Evolutionary conservation across 2,888 invertebrate species (phyloP), one percentile per base, ranked within the genome.

Genomic region (Drosophila putrida): DNA sequence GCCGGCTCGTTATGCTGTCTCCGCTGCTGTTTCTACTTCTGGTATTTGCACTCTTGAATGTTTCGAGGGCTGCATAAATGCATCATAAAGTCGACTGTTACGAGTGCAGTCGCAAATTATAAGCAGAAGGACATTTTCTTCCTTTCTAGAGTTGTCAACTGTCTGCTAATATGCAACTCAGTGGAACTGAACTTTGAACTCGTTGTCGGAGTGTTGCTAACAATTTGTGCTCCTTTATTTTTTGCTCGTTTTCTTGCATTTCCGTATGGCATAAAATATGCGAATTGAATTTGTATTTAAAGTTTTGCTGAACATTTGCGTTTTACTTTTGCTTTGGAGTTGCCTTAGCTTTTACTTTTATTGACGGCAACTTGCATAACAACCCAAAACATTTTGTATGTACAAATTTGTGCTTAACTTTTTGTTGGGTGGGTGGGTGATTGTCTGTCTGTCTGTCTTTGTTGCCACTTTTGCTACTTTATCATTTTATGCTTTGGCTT

Each of bases 231-330:
- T 82, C 74, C 88, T 88, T 88, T 75, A 77, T 85, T 85, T 83
- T 82, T 82, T 75, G 43, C 25, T 49, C 50, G 44, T 13, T 36
- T 38, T 38, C 47, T 76, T 87, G 74, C 86, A 80, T 74, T 88
- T 85, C 63, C 72, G 70, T 73, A 72, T 61, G 69, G 71, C 82
- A 89, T 85, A 85, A 85, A 85, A 89, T 85, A 85, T 85, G 89
- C 85, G 85, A 85, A 85, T 85, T 85, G 85, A 89, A 85, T 85
- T 85, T 85, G 86, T 89, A 85, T 88, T 85, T 89, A 89, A 85
- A 85, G 85, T 85, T 85, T 77, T 43, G 54, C 61, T 55, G 39
- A 62, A 47, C 62, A 55, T 58, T 77, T 49, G 59, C 69, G 44
- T 68, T 66, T 55, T 47, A 39, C 36, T 55, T 53, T 28, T 59